phyloP scores from a whole-genome alignment of 2,797 vertebrate species.

The Ataeniobius toweri region DNA sequence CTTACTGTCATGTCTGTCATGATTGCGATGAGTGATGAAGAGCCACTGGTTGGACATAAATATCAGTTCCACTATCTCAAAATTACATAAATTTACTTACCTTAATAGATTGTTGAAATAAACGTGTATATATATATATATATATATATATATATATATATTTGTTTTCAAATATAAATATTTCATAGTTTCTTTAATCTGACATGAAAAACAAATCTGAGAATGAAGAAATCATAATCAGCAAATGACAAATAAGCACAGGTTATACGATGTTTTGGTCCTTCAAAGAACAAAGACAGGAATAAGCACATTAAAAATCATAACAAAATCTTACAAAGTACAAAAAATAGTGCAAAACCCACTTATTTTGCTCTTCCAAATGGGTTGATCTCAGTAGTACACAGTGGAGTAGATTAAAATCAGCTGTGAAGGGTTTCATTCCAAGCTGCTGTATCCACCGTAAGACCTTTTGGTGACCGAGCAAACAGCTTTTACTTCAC shows the following conservation, averaged over 20 bases:
- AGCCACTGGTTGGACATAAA: conserved; percentile 72
- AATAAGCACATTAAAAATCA: conserved; percentile 58
- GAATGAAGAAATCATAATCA: conserved; percentile 82
- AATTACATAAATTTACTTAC: conserved; percentile 85
- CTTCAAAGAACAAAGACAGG: conserved; percentile 56
- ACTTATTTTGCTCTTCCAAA: conserved; percentile 48
- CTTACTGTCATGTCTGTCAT: conserved; percentile 67
- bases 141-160: conserved; percentile 57
- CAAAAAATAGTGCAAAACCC: conserved; percentile 82
- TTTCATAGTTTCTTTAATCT: conserved; percentile 80
- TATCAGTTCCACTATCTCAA: conserved; percentile 76
- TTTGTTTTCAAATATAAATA: conserved; percentile 8
- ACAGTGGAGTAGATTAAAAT: conserved; percentile 43
- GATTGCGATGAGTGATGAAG: conserved; percentile 84
- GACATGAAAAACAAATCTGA: conserved; percentile 89
- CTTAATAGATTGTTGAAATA: conserved; percentile 85
- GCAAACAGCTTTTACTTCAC: conserved; percentile 5
- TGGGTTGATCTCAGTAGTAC: conserved; percentile 63
- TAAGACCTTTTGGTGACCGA: conserved; percentile 23
- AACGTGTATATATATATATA: conserved; percentile 62
- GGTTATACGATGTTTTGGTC: conserved; percentile 79
- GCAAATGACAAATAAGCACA: conserved; percentile 75
- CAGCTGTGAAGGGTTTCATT: conserved; percentile 53
- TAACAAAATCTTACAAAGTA: conserved; percentile 59
- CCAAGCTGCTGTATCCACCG: conserved; percentile 40